Conservation (phyloP, 2,113 vertebrate species). For the Pterocles orientalis region DNA sequence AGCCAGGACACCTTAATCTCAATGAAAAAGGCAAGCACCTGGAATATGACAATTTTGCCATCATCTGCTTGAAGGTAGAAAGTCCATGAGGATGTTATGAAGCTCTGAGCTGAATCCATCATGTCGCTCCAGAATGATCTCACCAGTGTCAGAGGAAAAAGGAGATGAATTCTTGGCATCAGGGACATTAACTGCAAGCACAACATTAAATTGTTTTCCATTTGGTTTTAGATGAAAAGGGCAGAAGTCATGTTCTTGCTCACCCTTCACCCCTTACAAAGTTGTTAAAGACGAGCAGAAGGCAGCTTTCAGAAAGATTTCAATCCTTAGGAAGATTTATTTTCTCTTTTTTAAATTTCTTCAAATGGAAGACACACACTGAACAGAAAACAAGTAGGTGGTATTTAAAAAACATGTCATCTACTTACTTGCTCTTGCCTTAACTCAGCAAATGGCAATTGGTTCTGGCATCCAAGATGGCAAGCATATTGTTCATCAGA, state of each 20-base stretch:
- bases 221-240: neutral
- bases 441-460: conserved; percentile 91
- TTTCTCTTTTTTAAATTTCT: neutral
- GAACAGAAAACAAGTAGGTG: conserved; percentile 61
- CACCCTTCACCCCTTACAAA: neutral
- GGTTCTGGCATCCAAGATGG: conserved; percentile 93
- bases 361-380: neutral
- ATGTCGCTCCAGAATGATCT: conserved; percentile 93
- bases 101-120: conserved; percentile 93
- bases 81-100: conserved; percentile 94
- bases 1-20: neutral
- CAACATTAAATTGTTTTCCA: neutral
- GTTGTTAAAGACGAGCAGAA: too few relatives aligned
- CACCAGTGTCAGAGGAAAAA: conserved; percentile 91
- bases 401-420: conserved; percentile 57
- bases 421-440: conserved; percentile 90
- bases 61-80: conserved; percentile 98
- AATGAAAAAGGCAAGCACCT: conserved; percentile 77
- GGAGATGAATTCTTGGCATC: conserved; percentile 94
- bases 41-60: conserved; percentile 94
- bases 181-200: conserved; percentile 87
- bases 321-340: neutral
- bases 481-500: conserved; percentile 93
- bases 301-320: neutral
- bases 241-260: neutral